Percentiles rank a stretch among this genome's conserved stretches.
These are phyloP conservation scores for Patiria pectinifera DNA, from an alignment of 53 echinoderm and acorn worm species.

Conservation along the genomic window DNA sequence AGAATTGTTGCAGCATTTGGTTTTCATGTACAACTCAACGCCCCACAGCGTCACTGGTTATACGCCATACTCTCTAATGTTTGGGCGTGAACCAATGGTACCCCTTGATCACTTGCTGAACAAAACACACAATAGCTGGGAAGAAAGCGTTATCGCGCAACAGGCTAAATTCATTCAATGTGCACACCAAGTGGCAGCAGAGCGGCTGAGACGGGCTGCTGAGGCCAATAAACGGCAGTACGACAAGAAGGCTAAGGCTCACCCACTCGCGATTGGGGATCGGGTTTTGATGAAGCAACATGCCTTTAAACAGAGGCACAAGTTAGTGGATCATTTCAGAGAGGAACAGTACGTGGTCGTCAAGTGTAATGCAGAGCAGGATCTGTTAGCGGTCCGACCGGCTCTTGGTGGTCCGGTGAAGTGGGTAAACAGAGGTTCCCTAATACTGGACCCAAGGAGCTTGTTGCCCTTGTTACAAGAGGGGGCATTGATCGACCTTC, in stretches of 20 bases:
- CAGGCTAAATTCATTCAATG: background rate
- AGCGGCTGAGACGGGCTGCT: background rate
- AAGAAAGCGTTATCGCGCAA: constrained; percentile 17
- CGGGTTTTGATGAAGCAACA: background rate
- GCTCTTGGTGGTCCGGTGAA: too few species aligned
- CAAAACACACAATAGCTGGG: constrained; percentile 8
- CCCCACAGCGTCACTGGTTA: constrained; percentile 39
- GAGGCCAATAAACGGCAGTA: constrained; percentile 13
- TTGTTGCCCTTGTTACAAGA: too few species aligned
- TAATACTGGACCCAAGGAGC: too few species aligned
- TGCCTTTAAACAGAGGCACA: background rate
- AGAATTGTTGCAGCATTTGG: constrained; percentile 39
- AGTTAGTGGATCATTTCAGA: background rate
- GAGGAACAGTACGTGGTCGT: background rate
- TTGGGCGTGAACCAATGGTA: background rate
- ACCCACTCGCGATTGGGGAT: background rate
- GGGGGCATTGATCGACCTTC: too few species aligned
- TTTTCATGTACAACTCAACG: constrained; percentile 52
- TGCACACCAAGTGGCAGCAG: background rate
- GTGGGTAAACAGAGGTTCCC: too few species aligned
- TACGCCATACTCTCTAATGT: constrained; percentile 18
- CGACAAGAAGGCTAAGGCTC: constrained; percentile 2
- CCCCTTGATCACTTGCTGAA: constrained; percentile 32
- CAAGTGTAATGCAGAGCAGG: background rate
- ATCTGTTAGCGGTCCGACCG: background rate